Base-by-base conservation (phyloP, 2,113 vertebrate species). In the Myxocyprinus asiaticus region DNA sequence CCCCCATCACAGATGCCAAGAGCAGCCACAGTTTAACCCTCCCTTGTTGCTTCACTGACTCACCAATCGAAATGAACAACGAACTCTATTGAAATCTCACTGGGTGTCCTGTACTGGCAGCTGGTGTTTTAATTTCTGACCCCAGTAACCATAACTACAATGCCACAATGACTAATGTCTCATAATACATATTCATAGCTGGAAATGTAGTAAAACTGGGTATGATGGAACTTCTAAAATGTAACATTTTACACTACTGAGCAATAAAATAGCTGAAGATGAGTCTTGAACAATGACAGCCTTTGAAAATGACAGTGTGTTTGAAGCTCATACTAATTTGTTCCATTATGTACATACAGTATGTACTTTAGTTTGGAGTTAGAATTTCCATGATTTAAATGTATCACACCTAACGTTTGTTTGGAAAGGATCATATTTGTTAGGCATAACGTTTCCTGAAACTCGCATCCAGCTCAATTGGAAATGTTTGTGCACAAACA, bases 31-130 rank as follows among this genome's bases (percentile, higher is more conserved):
- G 58, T 43, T 47, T 64, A 56, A 76, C 84, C 68, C 61, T n/a
- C 85, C 81, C 65, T 76, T 44, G 44, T 64, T 67, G 77, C 79
- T 81, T 70, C 74, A 84, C 81, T 90, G 88, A 91, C 85, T 89
- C 90, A 90, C 87, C 83, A 74, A 77, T 85, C 78, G 4, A 0
- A 58, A 81, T 50, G 86, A 92, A 92, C 91, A 92, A 92, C 90
- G 87, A 80, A 86, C 69, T 79, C 89, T 86, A 91, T 92, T 92
- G 85, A 92, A 89, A 68, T 76, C 85, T 84, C 64, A 83, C 85
- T 75, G 85, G 61, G 45, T 82, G 88, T 78, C 81, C 88, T 84
- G 82, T 87, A 86, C 85, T 81, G 85, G 85, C 91, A 89, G 87
- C 84, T 89, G 88, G 85, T 80, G 84, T 85, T 81, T 87, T 87